A percentile compares a stretch with the other conserved stretches of the same genome.
These are phyloP conservation scores for Leucophenga varia DNA, from an alignment of 1,140 invertebrate species.

Conservation along the genomic window DNA sequence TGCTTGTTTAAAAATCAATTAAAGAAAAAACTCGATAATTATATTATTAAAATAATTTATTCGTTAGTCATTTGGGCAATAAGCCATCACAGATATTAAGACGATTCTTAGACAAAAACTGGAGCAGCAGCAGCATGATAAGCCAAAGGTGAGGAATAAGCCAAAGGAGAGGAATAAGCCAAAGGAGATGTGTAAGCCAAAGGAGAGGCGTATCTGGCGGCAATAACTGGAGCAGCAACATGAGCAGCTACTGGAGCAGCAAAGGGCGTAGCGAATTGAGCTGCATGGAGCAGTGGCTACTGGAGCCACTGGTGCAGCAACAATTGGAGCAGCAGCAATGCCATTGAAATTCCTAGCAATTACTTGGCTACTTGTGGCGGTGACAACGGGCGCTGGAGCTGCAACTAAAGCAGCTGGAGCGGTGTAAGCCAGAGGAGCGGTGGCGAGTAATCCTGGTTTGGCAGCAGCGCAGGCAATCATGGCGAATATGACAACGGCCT, in stretches of 20 bases:
- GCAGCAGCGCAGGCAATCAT: constrained; percentile 51
- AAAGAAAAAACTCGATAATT: too few relatives aligned
- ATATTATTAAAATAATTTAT: too few relatives aligned
- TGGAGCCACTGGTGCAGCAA: constrained; percentile 25
- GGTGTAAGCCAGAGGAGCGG: constrained; percentile 38
- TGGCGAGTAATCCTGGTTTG: constrained; percentile 43
- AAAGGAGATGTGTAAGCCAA: too few relatives aligned
- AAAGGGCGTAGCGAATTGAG: constrained; percentile 25
- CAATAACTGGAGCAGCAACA: constrained; percentile 6
- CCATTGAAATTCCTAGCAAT: constrained; percentile 58
- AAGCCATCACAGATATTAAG: too few relatives aligned
- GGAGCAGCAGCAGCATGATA: constrained; percentile 12
- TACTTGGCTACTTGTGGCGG: constrained; percentile 58
- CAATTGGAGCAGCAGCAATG: constrained; percentile 43
- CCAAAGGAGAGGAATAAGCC: constrained; percentile 20
- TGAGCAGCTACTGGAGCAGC: constrained; percentile 14
- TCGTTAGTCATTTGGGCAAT: too few relatives aligned
- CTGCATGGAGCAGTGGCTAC: constrained; percentile 10
- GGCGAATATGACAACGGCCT: constrained; percentile 42
- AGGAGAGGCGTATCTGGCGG: constrained; percentile 24
- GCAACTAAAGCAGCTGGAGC: constrained; percentile 30
- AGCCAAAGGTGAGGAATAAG: constrained; percentile 1
- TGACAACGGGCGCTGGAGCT: constrained; percentile 52
- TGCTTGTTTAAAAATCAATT: too few relatives aligned
- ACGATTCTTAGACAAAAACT: constrained; percentile 3